These are phyloP conservation scores for Pollenia labialis DNA, from an alignment of 2,888 invertebrate species.

Conservation along the genomic window DNA sequence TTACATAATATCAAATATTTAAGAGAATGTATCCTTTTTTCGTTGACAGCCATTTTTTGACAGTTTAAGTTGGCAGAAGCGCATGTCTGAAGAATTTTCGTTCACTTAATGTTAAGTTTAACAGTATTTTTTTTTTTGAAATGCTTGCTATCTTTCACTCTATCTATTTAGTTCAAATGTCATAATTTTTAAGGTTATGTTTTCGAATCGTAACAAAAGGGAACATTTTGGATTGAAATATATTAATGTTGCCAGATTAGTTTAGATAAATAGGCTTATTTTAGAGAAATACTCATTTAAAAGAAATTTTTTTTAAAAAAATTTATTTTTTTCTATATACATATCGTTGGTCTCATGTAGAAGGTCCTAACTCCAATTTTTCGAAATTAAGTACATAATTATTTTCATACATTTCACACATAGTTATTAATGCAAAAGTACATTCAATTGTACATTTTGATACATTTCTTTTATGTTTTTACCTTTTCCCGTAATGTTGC, in stretches of 20 bases:
- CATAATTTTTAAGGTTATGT: constrained; percentile 66
- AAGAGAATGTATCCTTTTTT: constrained; percentile 60
- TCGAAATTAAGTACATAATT: too few species aligned
- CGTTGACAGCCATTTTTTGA: constrained; percentile 8
- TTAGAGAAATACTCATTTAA: too few species aligned
- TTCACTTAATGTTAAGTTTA: constrained; percentile 38
- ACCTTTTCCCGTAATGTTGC: too few species aligned
- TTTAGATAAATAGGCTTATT: background rate
- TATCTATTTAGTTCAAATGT: constrained; percentile 68
- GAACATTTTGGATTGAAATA: constrained; percentile 40
- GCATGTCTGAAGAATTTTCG: constrained; percentile 2
- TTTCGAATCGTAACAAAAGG: constrained; percentile 30
- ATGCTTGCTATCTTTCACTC: constrained; percentile 57
- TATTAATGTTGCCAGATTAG: constrained; percentile 29
- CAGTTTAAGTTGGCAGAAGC: constrained; percentile 18
- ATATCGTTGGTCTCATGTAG: too few species aligned
- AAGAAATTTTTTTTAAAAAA: too few species aligned
- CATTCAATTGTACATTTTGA: too few species aligned
- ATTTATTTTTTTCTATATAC: too few species aligned
- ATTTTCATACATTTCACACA: too few species aligned
- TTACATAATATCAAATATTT: constrained; percentile 16
- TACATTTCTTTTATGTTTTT: too few species aligned
- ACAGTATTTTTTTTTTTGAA: constrained; percentile 1
- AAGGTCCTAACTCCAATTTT: too few species aligned
- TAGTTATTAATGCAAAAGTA: too few species aligned